Conservation (phyloP, 2,113 vertebrate species). For the Chroicocephalus ridibundus region DNA sequence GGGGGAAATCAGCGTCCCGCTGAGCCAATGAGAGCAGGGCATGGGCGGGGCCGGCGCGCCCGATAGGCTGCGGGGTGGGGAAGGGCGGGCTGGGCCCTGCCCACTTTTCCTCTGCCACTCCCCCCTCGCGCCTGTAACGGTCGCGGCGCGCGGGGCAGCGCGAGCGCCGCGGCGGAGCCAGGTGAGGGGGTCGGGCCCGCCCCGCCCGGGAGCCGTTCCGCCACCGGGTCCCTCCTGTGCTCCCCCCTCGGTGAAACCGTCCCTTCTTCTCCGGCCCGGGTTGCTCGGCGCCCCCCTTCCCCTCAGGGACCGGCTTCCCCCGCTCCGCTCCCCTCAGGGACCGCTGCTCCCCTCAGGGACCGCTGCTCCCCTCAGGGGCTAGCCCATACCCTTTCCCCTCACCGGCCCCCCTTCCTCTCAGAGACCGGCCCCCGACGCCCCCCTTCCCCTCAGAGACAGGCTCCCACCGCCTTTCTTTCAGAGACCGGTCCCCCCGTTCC, state of each 20-base stretch:
- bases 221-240: not conserved
- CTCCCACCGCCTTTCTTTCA: no score
- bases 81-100: not conserved
- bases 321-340: not conserved
- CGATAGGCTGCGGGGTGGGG: rapidly evolving
- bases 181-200: not conserved
- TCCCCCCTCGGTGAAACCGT: no score
- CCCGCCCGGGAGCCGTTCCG: not conserved
- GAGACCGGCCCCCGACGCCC: not conserved
- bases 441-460: no score
- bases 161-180: not conserved
- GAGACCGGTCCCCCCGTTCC: no score
- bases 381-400: no score
- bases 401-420: no score
- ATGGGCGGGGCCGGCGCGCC: rapidly evolving
- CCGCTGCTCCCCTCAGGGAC: no score
- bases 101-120: rapidly evolving
- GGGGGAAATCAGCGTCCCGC: rapidly evolving
- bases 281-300: no score
- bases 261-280: not conserved
- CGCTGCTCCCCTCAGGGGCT: not conserved
- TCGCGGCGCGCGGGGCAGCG: not conserved
- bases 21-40: rapidly evolving
- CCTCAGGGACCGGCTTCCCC: no score
- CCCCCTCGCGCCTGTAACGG: not conserved